These are phyloP conservation scores for Larimichthys crocea DNA, from an alignment of 2,113 vertebrate species.

Conservation along the genomic window DNA sequence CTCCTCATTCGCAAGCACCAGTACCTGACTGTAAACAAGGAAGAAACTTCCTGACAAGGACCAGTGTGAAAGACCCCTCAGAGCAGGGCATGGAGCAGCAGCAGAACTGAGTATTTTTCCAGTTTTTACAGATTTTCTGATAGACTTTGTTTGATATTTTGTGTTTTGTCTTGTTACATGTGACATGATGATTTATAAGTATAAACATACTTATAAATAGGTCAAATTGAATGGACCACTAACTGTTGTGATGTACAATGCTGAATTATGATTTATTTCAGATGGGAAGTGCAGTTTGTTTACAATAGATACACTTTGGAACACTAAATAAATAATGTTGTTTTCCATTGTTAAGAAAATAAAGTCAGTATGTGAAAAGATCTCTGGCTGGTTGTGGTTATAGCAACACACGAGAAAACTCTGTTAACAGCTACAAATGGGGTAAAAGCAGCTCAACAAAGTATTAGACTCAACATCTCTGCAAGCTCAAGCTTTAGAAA, in stretches of 20 bases:
- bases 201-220: background rate
- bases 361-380: conserved; percentile 36
- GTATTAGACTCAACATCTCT: background rate
- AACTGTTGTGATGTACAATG: conserved; percentile 15
- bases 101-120: background rate
- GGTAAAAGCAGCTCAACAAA: background rate
- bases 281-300: conserved; percentile 31
- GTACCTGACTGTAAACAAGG: conserved; percentile 70
- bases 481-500: background rate
- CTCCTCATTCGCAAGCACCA: conserved; percentile 88
- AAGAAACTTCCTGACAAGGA: background rate
- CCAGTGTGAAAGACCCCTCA: conserved; percentile 2
- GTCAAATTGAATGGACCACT: background rate
- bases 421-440: background rate
- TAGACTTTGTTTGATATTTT: conserved; percentile 14
- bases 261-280: conserved; percentile 30
- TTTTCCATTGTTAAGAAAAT: conserved; percentile 21
- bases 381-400: background rate
- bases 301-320: conserved; percentile 37
- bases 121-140: background rate
- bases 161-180: conserved; percentile 19
- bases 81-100: background rate
- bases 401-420: background rate
- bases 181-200: background rate
- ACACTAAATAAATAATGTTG: background rate